Base-by-base conservation (phyloP, 1,140 invertebrate species). In the Meloidogyne chitwoodi region DNA sequence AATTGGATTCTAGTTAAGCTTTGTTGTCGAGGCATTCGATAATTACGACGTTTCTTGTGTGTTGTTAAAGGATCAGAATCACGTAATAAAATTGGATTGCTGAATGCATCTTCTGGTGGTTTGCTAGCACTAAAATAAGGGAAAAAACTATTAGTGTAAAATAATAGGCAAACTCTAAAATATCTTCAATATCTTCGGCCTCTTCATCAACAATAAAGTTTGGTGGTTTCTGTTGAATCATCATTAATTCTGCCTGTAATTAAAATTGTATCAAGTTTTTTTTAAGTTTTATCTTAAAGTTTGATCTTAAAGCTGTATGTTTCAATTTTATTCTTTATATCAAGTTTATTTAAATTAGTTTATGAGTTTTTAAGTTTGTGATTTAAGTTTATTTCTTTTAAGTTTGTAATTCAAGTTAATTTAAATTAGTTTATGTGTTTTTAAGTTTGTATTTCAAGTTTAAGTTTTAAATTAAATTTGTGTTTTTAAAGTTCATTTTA, bases 71-170 rank as follows among this genome's bases (percentile, higher is more conserved):
- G 26, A 48, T 75, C 74, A 29, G 74, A 14, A 31, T 61, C 74
- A 14, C 74, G 74, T 19, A 75, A 65, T 12, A 75, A 12, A 73
- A 73, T 73, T 56, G 74, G 74, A 44, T 75, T 75, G 26, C 70
- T 75, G 26, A 69, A 75, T 11, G 64, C 65, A 29, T 75, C 74
- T 12, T 24, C 64, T 14, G 74, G 74, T 65, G 74, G 74, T 61
- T 63, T 62, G 16, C 44, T 34, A 44, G 74, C 74, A 26, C 74
- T 75, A 24, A 76, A 75, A 74, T 4, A n/a, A 6, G 6, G 8
- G 11, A 4, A 26, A 22, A 26, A 26, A 68, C 26, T n/a, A 19
- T 2, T 3, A 27, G 19, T 19, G 74, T n/a, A 34, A 61, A 61
- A 19, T n/a, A 27, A 19, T 22, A 74, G n/a, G 8, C 5, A 22